phyloP scores from a whole-genome alignment of 2,113 vertebrate species.

The Dasyornis broadbenti region DNA sequence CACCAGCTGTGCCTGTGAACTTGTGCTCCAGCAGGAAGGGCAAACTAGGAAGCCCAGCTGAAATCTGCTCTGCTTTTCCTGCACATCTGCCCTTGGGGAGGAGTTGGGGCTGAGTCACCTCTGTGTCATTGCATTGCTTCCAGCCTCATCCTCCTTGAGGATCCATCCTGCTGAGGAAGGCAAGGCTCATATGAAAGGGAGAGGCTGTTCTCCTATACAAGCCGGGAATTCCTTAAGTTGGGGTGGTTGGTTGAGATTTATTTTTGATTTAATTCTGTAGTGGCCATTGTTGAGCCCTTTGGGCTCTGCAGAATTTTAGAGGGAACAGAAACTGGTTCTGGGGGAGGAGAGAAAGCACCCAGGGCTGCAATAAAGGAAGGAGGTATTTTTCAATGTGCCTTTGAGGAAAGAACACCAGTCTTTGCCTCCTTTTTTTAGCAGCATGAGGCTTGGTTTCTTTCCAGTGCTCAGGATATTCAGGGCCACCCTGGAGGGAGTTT shows the following conservation, averaged over 20 bases:
- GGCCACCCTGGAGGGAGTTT: background rate
- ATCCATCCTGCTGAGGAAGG: background rate
- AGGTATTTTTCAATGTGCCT: background rate
- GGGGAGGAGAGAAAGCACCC: background rate
- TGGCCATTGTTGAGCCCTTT: background rate
- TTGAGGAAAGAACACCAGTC: background rate
- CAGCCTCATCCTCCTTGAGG: accelerated
- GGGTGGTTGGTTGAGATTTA: background rate
- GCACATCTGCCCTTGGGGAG: background rate
- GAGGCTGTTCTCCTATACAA: accelerated
- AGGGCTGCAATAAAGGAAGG: background rate
- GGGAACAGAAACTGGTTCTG: background rate
- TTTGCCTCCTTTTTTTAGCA: background rate
- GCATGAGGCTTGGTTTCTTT: background rate
- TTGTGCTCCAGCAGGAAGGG: background rate
- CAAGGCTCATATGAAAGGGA: accelerated
- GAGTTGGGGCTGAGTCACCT: accelerated
- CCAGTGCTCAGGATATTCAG: background rate
- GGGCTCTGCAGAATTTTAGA: background rate
- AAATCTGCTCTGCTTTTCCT: background rate
- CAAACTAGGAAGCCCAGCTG: background rate
- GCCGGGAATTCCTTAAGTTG: background rate
- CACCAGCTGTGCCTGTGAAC: background rate
- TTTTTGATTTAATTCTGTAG: background rate
- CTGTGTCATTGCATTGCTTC: accelerated